Evolutionary conservation across 1,140 invertebrate genomes (phyloP).

Genomic region (Drosophila repleta): DNA sequence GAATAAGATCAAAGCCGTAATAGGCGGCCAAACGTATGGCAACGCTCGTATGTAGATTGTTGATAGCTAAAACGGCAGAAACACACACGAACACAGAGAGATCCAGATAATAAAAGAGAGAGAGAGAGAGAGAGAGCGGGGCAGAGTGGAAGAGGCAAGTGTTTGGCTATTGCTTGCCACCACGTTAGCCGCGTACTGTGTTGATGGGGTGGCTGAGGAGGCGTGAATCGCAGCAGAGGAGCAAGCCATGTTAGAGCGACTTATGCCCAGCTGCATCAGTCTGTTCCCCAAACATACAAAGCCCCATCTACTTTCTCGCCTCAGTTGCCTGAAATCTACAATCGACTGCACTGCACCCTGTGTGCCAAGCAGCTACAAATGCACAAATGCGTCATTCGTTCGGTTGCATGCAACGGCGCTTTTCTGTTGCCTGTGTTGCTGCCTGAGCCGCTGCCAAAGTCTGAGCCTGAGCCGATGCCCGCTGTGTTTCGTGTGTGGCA

Average conservation of each 20-base stretch:
- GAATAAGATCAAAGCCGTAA: conserved; percentile 47
- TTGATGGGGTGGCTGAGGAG: conserved; percentile 15
- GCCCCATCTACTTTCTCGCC: neutral
- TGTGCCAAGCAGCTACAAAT: conserved; percentile 53
- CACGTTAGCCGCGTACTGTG: conserved; percentile 1
- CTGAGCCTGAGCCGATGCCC: conserved; percentile 3
- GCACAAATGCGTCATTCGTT: conserved; percentile 77
- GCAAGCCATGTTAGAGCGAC: conserved; percentile 74
- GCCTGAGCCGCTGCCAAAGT: conserved; percentile 20
- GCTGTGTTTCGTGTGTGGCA: conserved; percentile 32
- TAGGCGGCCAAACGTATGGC: conserved; percentile 56
- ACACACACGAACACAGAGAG: conserved; percentile 5
- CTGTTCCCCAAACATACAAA: conserved; percentile 4
- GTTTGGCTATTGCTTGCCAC: conserved; percentile 13
- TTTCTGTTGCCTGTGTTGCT: conserved; percentile 61
- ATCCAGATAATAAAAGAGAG: neutral
- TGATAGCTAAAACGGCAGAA: conserved; percentile 49
- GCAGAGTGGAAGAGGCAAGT: too few relatives aligned
- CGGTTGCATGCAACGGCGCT: conserved; percentile 80
- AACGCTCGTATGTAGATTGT: conserved; percentile 74
- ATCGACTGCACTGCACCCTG: conserved; percentile 17
- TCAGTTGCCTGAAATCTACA: neutral
- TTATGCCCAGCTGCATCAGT: conserved; percentile 73
- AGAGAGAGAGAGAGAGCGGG: neutral
- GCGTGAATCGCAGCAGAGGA: conserved; percentile 55